Percentiles rank a stretch among this genome's conserved stretches.
These are phyloP conservation scores for Spilogale gracilis DNA, from an alignment of 2,113 vertebrate species.

Conservation along the genomic window DNA sequence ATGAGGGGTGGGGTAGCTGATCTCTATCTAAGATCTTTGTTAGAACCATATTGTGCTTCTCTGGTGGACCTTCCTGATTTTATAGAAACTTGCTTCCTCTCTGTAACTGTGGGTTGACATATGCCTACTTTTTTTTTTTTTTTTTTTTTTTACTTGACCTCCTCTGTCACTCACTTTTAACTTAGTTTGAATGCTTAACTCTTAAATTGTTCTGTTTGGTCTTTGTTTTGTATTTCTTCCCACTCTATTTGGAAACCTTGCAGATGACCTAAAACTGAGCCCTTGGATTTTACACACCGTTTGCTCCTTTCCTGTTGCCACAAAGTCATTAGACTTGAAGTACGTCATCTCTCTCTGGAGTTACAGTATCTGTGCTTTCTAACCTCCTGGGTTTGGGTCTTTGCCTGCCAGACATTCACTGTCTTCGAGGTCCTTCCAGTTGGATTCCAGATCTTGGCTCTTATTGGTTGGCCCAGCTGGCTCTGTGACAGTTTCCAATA, in stretches of 20 bases:
- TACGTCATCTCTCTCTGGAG: not conserved
- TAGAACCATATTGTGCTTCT: not conserved
- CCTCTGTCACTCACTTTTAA: slow-evolving; percentile 2
- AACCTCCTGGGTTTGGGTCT: slow-evolving; percentile 13
- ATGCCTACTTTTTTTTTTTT: slow-evolving; percentile 8
- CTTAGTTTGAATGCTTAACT: slow-evolving; percentile 27
- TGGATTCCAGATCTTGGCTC: slow-evolving; percentile 33
- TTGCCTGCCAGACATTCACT: slow-evolving; percentile 46
- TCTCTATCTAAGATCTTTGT: not conserved
- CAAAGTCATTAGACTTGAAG: not conserved
- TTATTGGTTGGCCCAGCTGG: not conserved
- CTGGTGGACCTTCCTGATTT: not conserved
- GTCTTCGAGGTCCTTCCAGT: slow-evolving; percentile 29
- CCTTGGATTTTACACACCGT: slow-evolving; percentile 27
- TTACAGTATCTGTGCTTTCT: slow-evolving; percentile 41
- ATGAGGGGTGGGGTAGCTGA: not conserved
- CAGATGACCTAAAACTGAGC: slow-evolving; percentile 24
- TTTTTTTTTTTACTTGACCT: slow-evolving; percentile 40
- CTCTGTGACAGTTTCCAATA: slow-evolving; percentile 62
- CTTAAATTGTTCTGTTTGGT: not conserved
- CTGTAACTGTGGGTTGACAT: not conserved
- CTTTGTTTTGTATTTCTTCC: slow-evolving; percentile 32
- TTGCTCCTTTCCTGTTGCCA: slow-evolving; percentile 40
- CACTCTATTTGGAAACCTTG: not conserved
- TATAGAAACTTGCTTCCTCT: not conserved